Evolutionary conservation across 1,140 invertebrate genomes (phyloP).

Genomic region (Hylaeus anthracinus): DNA sequence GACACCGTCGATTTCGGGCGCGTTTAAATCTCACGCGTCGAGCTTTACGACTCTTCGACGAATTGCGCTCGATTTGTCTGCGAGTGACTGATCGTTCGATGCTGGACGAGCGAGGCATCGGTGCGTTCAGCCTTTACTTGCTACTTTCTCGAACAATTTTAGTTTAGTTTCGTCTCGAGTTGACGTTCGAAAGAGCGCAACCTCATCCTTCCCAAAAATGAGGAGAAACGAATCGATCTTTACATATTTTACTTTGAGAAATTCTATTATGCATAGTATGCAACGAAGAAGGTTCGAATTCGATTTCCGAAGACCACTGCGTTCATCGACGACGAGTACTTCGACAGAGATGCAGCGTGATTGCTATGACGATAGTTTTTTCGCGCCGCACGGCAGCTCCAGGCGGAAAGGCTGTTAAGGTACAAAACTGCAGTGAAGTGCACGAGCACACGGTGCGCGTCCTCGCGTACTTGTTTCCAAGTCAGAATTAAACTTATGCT

Average conservation of each 20-base stretch:
- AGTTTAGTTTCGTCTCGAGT: too few species aligned
- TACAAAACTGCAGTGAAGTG: background rate
- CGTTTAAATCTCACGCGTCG: constrained; percentile 7
- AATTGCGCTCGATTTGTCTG: background rate
- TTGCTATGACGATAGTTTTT: background rate
- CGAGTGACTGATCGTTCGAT: background rate
- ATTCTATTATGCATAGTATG: too few species aligned
- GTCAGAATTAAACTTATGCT: constrained; percentile 56
- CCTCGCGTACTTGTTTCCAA: constrained; percentile 25
- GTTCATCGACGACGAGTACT: background rate
- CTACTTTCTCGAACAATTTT: too few species aligned
- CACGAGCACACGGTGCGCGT: background rate
- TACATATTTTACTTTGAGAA: too few species aligned
- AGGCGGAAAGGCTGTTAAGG: background rate
- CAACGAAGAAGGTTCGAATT: background rate
- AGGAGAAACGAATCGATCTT: too few species aligned
- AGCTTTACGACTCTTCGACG: too few species aligned
- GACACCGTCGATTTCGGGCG: background rate
- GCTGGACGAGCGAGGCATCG: background rate
- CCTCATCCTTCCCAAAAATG: too few species aligned
- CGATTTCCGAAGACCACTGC: background rate
- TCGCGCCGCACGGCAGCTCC: background rate
- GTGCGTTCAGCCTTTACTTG: too few species aligned
- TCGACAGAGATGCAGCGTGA: background rate
- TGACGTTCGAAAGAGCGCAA: too few species aligned